A percentile compares a stretch with the other conserved stretches of the same genome.
phyloP scores from a whole-genome alignment of 2,113 vertebrate species.

The Esox niger region DNA sequence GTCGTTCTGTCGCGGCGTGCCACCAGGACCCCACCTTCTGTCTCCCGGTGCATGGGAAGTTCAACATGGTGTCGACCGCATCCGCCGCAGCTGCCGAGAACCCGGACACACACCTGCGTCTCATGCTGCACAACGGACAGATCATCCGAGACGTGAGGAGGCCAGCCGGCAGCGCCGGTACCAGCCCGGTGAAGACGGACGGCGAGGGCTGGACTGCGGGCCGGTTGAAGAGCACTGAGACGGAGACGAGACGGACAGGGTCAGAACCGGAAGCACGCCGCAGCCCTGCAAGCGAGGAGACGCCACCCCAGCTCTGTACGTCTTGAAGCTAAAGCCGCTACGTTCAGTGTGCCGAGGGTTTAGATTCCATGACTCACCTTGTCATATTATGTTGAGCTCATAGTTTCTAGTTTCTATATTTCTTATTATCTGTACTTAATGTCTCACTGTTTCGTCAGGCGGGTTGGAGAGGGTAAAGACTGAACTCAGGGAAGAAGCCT shows the following conservation, averaged over 20 bases:
- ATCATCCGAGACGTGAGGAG: constrained; percentile 81
- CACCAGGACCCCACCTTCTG: constrained; percentile 77
- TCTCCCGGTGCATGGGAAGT: constrained; percentile 84
- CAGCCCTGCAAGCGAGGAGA: constrained; percentile 61
- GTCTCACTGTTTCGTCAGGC: constrained; percentile 58
- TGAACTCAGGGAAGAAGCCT: constrained; percentile 89
- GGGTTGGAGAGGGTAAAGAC: constrained; percentile 84
- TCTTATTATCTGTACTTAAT: neutral
- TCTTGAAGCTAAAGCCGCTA: constrained; percentile 20
- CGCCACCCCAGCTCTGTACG: constrained; percentile 76
- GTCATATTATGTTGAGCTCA: too few relatives aligned
- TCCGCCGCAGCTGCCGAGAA: constrained; percentile 84
- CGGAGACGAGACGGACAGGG: constrained; percentile 60
- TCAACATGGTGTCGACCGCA: constrained; percentile 90
- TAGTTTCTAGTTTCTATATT: neutral
- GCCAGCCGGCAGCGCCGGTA: constrained; percentile 5
- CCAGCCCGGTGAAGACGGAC: constrained; percentile 56
- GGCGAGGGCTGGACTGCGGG: constrained; percentile 23
- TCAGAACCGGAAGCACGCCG: constrained; percentile 44
- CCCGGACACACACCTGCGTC: constrained; percentile 83
- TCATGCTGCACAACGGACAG: constrained; percentile 90
- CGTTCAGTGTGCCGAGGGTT: neutral
- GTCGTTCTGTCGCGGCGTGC: neutral
- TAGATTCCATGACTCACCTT: neutral
- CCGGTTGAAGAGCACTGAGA: constrained; percentile 72